Evolutionary conservation across 37 sponge, comb jelly and placozoan genomes (phyloP).

Genomic region (Halichondria panicea): DNA sequence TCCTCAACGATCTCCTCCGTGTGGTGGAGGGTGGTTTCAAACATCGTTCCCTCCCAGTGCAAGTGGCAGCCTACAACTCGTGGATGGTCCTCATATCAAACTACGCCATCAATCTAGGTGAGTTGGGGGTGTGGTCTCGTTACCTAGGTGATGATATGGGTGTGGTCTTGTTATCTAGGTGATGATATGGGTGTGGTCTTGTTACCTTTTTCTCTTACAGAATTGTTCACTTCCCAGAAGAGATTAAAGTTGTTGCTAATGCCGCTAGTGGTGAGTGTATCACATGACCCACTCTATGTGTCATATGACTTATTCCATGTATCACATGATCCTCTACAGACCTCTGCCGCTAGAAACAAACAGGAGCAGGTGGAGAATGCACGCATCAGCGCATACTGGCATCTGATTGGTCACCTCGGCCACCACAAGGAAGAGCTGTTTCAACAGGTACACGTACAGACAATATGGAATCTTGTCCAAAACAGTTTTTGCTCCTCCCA

Average conservation of each 20-base stretch:
- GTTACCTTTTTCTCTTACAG: not conserved
- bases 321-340: not conserved
- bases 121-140: not conserved
- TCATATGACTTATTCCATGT: not conserved
- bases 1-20: conserved; percentile 40
- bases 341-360: conserved; percentile 15
- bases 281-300: not conserved
- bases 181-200: not conserved
- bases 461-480: too few relatives aligned
- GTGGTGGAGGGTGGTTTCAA: conserved; percentile 51
- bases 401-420: conserved; percentile 27
- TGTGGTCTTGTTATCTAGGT: not conserved
- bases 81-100: conserved; percentile 36
- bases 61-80: conserved; percentile 29
- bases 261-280: conserved; percentile 17
- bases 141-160: not conserved
- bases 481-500: too few relatives aligned
- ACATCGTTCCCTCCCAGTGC: not conserved
- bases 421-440: not conserved
- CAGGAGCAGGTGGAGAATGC: conserved; percentile 24
- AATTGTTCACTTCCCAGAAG: conserved; percentile 4
- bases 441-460: conserved; percentile 17
- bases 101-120: conserved; percentile 18
- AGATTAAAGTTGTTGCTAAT: conserved; percentile 28
- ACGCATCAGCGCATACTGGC: conserved; percentile 27